Conservation (phyloP, 1,140 invertebrate genomes). For the Dendrolimus punctatus region DNA sequence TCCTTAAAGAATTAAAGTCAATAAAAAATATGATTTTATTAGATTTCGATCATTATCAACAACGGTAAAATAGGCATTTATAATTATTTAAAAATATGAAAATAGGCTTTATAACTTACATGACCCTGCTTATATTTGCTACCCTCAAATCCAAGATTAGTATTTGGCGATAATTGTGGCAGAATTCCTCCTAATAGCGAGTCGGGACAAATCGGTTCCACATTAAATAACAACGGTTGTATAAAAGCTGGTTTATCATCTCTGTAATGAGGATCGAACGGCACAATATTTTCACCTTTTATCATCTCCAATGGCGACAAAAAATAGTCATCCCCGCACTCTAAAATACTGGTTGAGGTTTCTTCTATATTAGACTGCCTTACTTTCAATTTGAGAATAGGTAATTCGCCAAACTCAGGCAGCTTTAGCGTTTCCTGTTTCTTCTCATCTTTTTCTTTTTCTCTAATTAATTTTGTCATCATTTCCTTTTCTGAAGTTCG, state of each 20-base stretch:
- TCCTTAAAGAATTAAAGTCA: slow-evolving; percentile 8
- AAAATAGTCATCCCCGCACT: slow-evolving; percentile 10
- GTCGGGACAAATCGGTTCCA: background rate
- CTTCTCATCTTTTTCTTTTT: slow-evolving; percentile 11
- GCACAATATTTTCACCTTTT: slow-evolving; percentile 17
- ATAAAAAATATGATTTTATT: slow-evolving; percentile 1
- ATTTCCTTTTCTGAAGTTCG: slow-evolving; percentile 2
- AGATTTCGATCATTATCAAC: too few relatives aligned
- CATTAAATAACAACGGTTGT: slow-evolving; percentile 16
- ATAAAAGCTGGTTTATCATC: background rate
- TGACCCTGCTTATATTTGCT: background rate
- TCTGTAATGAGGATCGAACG: background rate
- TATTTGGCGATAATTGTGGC: background rate
- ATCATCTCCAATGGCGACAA: slow-evolving; percentile 14
- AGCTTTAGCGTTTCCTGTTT: slow-evolving; percentile 6
- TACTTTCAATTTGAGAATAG: slow-evolving; percentile 8
- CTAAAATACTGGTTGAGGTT: slow-evolving; percentile 14
- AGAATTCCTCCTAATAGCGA: background rate
- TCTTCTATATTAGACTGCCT: background rate
- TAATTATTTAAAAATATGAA: too few relatives aligned
- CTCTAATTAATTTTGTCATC: slow-evolving; percentile 13
- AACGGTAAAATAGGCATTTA: too few relatives aligned
- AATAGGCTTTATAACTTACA: too few relatives aligned
- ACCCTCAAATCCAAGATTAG: too few relatives aligned
- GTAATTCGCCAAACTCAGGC: slow-evolving; percentile 14